A percentile compares a stretch with the other conserved stretches of the same genome.
Evolutionary conservation across 2,888 invertebrate genomes (phyloP).

Genomic region (Elmis aenea): DNA sequence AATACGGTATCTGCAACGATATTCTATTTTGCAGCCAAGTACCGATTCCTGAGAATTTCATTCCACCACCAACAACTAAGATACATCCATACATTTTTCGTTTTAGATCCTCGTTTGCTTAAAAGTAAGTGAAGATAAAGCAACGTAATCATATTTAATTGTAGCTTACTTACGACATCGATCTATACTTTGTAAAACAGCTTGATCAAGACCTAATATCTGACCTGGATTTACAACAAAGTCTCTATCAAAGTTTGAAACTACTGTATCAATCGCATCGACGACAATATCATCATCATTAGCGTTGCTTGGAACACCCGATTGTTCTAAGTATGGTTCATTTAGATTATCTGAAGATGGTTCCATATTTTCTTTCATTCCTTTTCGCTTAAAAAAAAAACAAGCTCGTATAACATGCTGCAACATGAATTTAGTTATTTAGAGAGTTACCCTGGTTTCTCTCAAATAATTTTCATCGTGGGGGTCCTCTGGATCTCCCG

Average conservation of each 20-base stretch:
- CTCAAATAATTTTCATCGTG: conserved; percentile 88
- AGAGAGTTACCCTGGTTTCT: conserved; percentile 76
- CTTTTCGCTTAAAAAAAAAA: conserved; percentile 47
- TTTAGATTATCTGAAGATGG: conserved; percentile 45
- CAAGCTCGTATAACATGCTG: no score
- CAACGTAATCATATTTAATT: not conserved
- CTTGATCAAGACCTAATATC: conserved; percentile 83
- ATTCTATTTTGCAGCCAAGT: conserved; percentile 86
- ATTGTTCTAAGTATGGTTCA: conserved; percentile 50
- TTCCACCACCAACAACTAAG: conserved; percentile 86
- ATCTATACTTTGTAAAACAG: conserved; percentile 87
- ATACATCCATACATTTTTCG: conserved; percentile 92
- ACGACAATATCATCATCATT: conserved; percentile 70
- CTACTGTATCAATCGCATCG: conserved; percentile 53
- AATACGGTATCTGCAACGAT: conserved; percentile 75
- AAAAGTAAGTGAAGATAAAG: conserved; percentile 19
- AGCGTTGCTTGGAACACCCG: conserved; percentile 48
- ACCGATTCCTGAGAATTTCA: conserved; percentile 78
- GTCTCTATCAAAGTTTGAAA: conserved; percentile 50
- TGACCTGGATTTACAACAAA: conserved; percentile 71
- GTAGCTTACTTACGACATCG: conserved; percentile 69
- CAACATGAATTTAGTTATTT: no score
- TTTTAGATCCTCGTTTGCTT: conserved; percentile 80
- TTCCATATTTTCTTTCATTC: conserved; percentile 57
- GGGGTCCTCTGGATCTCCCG: conserved; percentile 86